A percentile compares a stretch with the other conserved stretches of the same genome.
Conservation (phyloP, 2,113 vertebrate genomes). For the Pimephales promelas region DNA sequence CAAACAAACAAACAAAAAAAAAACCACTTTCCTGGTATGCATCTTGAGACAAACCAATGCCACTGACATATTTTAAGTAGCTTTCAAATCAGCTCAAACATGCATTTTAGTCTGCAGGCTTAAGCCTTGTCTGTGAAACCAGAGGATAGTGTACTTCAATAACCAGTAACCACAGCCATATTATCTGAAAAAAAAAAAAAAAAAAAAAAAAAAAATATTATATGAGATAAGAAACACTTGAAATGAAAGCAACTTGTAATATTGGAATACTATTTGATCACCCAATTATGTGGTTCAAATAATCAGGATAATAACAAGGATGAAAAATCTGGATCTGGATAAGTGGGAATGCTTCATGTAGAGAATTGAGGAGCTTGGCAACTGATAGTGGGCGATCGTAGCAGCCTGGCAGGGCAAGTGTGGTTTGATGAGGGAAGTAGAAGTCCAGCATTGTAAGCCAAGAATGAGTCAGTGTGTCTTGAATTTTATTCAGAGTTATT, state of each 20-base stretch:
- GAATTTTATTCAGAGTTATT: background rate
- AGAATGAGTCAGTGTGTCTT: background rate
- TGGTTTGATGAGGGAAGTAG: background rate
- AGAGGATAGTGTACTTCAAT: background rate
- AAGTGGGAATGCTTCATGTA: background rate
- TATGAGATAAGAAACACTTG: background rate
- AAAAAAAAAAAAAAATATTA: background rate
- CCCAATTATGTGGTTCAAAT: background rate
- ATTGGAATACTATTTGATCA: background rate
- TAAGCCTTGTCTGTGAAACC: too few species aligned
- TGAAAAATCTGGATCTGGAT: background rate
- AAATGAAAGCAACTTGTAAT: background rate
- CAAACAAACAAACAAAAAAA: too few species aligned
- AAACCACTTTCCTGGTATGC: too few species aligned
- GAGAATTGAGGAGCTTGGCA: slow-evolving; percentile 6
- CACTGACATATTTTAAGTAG: too few species aligned
- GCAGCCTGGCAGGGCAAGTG: background rate
- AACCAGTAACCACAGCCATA: background rate
- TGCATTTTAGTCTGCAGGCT: too few species aligned
- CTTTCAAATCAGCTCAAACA: too few species aligned
- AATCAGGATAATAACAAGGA: background rate
- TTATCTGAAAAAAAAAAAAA: background rate
- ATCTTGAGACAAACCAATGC: too few species aligned
- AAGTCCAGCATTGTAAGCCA: slow-evolving; percentile 12
- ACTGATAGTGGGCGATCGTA: background rate